Evolutionary conservation across 1,140 invertebrate species (phyloP).

Genomic region (Drosophila insularis): DNA sequence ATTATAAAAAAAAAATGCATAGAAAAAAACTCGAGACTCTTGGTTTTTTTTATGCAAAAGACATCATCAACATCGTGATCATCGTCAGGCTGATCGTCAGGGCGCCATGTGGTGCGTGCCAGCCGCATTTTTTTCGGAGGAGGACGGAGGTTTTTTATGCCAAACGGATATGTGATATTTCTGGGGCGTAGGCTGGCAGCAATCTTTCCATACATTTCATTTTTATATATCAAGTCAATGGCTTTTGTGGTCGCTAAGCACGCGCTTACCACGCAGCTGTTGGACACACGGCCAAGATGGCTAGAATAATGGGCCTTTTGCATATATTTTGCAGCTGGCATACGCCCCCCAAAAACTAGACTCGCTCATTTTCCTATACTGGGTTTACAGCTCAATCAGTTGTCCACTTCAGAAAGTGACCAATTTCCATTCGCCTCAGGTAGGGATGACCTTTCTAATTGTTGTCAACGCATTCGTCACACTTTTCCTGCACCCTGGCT

Average conservation of each 20-base stretch:
- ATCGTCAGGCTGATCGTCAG: conserved; percentile 16
- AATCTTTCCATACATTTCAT: conserved; percentile 51
- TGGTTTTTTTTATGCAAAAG: conserved; percentile 73
- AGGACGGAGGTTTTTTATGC: conserved; percentile 60
- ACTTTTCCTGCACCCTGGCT: conserved; percentile 58
- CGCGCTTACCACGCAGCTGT: conserved; percentile 65
- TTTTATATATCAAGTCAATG: conserved; percentile 55
- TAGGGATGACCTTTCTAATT: conserved; percentile 57
- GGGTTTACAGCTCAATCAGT: conserved; percentile 44
- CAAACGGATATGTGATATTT: conserved; percentile 77
- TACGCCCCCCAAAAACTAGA: conserved; percentile 20
- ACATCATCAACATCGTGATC: conserved; percentile 21
- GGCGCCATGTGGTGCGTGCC: conserved; percentile 77
- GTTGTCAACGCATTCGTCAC: conserved; percentile 78
- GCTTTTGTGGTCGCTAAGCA: conserved; percentile 76
- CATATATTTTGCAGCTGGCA: conserved; percentile 67
- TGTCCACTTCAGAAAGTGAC: conserved; percentile 68
- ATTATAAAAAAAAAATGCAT: conserved; percentile 64
- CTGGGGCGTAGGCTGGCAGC: conserved; percentile 58
- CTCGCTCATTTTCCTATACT: neutral
- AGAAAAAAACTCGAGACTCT: conserved; percentile 62
- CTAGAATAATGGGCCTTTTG: conserved; percentile 47
- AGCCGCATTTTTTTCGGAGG: conserved; percentile 28
- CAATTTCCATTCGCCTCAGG: conserved; percentile 20
- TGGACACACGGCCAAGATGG: conserved; percentile 43